These are phyloP conservation scores for Sialia sialis DNA, from an alignment of 2,113 vertebrate species.

Conservation along the genomic window DNA sequence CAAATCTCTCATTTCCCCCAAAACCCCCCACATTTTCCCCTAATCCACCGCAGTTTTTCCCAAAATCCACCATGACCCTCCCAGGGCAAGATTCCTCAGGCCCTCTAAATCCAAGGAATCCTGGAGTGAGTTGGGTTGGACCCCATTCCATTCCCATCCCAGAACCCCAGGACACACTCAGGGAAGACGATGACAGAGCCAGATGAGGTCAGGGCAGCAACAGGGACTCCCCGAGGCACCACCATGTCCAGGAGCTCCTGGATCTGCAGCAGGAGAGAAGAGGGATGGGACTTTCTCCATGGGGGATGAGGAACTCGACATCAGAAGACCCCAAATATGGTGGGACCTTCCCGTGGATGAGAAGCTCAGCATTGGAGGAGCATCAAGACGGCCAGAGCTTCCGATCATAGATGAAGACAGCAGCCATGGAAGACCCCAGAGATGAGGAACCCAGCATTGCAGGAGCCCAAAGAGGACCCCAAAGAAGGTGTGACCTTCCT, in stretches of 20 bases:
- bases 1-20: background rate
- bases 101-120: background rate
- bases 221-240: background rate
- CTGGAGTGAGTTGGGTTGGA: background rate
- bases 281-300: background rate
- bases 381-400: fast-evolving
- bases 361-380: background rate
- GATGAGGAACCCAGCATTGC: background rate
- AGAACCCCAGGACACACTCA: background rate
- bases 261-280: background rate
- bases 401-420: background rate
- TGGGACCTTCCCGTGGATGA: background rate
- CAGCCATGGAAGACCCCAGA: background rate
- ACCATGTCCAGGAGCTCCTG: background rate
- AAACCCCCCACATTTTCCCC: background rate
- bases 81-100: background rate
- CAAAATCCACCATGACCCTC: no score
- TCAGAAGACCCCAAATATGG: background rate
- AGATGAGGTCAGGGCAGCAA: background rate
- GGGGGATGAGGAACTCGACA: background rate
- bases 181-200: background rate
- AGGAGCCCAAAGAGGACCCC: background rate
- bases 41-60: background rate
- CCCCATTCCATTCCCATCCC: background rate
- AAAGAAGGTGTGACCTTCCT: background rate